phyloP scores from a whole-genome alignment of 1,140 invertebrate species.

The Muscidifurax raptorellus region DNA sequence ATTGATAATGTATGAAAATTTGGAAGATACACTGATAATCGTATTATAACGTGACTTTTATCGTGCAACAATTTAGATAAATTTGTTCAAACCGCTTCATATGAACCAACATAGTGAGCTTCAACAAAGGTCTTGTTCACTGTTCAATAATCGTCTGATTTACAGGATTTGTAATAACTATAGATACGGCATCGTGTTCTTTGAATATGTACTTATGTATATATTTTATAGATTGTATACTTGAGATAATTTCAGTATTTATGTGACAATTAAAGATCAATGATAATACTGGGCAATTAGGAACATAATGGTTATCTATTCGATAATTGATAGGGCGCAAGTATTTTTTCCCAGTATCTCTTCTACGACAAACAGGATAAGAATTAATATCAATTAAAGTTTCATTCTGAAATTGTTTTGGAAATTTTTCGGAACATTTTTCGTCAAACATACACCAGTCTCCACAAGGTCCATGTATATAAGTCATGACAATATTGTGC shows the following conservation, averaged over 20 bases:
- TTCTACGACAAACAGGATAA: too few species aligned
- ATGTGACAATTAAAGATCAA: too few species aligned
- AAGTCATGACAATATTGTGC: background rate
- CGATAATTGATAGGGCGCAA: too few species aligned
- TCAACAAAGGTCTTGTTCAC: constrained; percentile 36
- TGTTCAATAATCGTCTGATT: background rate
- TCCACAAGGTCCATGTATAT: background rate
- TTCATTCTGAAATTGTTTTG: too few species aligned
- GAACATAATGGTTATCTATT: too few species aligned
- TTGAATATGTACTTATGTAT: constrained; percentile 43
- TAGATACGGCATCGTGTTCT: constrained; percentile 43
- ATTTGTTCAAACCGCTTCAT: constrained; percentile 33
- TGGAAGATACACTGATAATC: constrained; percentile 32
- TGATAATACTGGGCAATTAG: too few species aligned
- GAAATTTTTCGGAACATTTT: too few species aligned
- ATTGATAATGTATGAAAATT: constrained; percentile 23
- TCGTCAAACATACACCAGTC: too few species aligned
- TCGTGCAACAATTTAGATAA: constrained; percentile 20
- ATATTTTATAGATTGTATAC: constrained; percentile 41
- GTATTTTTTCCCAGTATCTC: too few species aligned
- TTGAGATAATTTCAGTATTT: too few species aligned
- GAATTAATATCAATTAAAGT: too few species aligned
- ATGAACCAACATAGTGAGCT: constrained; percentile 30
- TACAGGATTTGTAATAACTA: constrained; percentile 19
- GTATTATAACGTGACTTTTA: constrained; percentile 18